Conservation (phyloP, 2,888 invertebrate genomes). For the Mamestra brassicae region DNA sequence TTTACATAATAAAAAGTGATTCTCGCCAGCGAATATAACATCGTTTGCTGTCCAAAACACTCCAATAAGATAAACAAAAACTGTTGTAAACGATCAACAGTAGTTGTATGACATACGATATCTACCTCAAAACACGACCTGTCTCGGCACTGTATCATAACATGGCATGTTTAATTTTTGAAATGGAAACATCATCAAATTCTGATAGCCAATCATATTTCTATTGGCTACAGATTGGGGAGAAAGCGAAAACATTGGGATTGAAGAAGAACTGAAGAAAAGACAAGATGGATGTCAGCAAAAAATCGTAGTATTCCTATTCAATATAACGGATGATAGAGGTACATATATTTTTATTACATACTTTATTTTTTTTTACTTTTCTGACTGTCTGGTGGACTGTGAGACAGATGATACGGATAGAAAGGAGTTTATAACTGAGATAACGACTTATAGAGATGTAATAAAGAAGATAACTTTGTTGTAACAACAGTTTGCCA, state of each 20-base stretch:
- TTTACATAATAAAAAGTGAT: not conserved
- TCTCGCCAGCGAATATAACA: constrained; percentile 9
- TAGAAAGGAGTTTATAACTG: no score
- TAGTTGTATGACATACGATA: constrained; percentile 52
- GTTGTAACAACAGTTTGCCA: no score
- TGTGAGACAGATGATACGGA: no score
- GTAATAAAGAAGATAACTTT: no score
- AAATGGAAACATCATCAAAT: constrained; percentile 55
- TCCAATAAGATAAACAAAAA: constrained; percentile 48
- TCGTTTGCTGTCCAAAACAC: constrained; percentile 51
- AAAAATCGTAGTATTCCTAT: no score
- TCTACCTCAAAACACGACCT: constrained; percentile 47
- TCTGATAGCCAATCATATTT: constrained; percentile 35
- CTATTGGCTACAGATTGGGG: constrained; percentile 1
- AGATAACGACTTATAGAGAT: no score
- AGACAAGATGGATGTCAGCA: not conserved
- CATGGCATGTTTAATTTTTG: constrained; percentile 50
- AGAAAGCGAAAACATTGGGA: not conserved
- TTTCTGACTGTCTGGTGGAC: no score
- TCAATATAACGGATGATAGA: no score
- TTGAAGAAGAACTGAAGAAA: not conserved
- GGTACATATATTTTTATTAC: no score
- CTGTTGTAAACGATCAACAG: constrained; percentile 40
- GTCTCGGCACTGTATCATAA: constrained; percentile 55
- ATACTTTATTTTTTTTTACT: no score